A percentile compares a stretch with the other conserved stretches of the same genome.
phyloP scores from a whole-genome alignment of 2,888 invertebrate species.

The Sesia bembeciformis region DNA sequence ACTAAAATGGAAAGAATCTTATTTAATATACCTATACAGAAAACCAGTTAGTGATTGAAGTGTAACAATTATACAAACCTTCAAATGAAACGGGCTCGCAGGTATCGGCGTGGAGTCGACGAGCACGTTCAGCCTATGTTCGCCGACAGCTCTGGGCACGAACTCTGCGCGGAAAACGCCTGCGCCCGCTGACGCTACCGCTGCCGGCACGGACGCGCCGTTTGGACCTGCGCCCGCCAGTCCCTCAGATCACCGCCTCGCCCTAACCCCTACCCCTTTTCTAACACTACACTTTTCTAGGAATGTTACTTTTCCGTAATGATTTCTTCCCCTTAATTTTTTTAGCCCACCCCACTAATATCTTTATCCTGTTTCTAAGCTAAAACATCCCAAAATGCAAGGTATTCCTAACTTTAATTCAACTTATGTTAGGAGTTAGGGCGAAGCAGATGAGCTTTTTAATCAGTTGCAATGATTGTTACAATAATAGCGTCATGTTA shows the following conservation, averaged over 20 bases:
- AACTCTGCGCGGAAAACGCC: conserved; percentile 93
- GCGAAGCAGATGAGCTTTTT: conserved; percentile 68
- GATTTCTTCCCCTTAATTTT: neutral
- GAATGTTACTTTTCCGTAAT: conserved; percentile 1
- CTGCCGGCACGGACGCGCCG: conserved; percentile 91
- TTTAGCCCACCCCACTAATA: neutral
- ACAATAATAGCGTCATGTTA: conserved; percentile 7
- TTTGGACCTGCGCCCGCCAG: conserved; percentile 84
- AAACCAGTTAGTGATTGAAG: no score
- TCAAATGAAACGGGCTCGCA: conserved; percentile 95
- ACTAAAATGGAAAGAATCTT: no score
- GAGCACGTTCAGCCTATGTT: conserved; percentile 91
- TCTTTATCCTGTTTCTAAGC: no score
- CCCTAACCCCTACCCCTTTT: conserved; percentile 31
- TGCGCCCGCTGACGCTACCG: conserved; percentile 87
- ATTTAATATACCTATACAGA: no score
- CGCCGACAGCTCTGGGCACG: conserved; percentile 91
- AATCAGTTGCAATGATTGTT: conserved; percentile 34
- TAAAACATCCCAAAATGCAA: no score
- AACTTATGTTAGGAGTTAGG: conserved; percentile 63
- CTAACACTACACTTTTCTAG: neutral
- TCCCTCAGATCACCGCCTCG: conserved; percentile 60
- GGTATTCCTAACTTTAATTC: no score
- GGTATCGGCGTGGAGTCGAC: conserved; percentile 87
- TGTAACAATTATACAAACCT: conserved; percentile 55